Percentiles rank a stretch among this genome's conserved stretches.
Conservation (phyloP, 2,797 vertebrate genomes). For the Anabas testudineus region DNA sequence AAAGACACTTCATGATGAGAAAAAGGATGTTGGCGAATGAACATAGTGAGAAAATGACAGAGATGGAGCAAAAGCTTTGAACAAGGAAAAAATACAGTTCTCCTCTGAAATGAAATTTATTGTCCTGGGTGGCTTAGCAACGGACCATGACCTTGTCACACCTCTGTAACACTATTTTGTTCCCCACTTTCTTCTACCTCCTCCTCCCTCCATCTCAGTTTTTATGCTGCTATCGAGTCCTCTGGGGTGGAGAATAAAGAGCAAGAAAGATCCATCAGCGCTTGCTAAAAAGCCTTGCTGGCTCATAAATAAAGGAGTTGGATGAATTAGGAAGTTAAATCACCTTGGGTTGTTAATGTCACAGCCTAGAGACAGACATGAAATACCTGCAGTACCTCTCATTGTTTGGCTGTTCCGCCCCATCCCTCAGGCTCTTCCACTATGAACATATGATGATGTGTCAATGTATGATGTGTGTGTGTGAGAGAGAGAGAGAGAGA, state of each 20-base stretch:
- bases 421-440: conserved; percentile 34
- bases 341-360: conserved; percentile 75
- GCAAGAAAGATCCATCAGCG: conserved; percentile 68
- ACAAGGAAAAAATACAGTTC: conserved; percentile 18
- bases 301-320: conserved; percentile 75
- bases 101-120: conserved; percentile 57
- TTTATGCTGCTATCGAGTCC: conserved; percentile 58
- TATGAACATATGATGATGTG: conserved; percentile 41
- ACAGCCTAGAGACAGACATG: conserved; percentile 69
- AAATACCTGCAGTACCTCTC: conserved; percentile 59
- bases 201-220: conserved; percentile 33
- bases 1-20: conserved; percentile 51
- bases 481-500: not conserved
- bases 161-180: conserved; percentile 57
- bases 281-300: conserved; percentile 69
- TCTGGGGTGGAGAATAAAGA: conserved; percentile 53
- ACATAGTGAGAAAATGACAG: conserved; percentile 31
- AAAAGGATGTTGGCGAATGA: conserved; percentile 38
- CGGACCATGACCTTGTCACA: conserved; percentile 52
- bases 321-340: conserved; percentile 80
- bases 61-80: conserved; percentile 19
- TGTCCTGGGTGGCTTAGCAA: conserved; percentile 46
- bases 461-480: conserved; percentile 31
- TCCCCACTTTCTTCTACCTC: conserved; percentile 40
- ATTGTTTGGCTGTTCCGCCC: conserved; percentile 46